Percentiles rank a stretch among this genome's conserved stretches.
phyloP scores from a whole-genome alignment of 2,113 vertebrate species.

The Hyla sarda region DNA sequence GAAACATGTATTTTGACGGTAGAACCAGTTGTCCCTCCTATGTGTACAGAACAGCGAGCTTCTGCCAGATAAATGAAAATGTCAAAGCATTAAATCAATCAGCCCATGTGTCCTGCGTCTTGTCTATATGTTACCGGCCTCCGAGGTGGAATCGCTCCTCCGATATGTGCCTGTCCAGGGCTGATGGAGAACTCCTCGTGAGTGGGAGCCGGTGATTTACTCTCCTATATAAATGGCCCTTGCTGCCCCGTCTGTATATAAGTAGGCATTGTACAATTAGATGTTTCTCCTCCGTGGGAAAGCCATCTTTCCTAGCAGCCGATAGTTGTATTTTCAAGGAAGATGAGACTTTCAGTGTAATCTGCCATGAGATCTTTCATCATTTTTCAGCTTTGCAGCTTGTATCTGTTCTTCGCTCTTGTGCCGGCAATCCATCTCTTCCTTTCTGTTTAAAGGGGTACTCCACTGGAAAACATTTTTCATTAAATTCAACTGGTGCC shows the following conservation, averaged over 20 bases:
- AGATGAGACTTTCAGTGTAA: constrained; percentile 23
- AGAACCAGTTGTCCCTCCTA: neutral
- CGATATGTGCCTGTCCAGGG: neutral
- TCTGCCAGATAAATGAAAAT: constrained; percentile 8
- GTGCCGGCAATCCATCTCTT: neutral
- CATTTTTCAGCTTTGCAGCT: neutral
- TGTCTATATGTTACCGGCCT: constrained; percentile 1
- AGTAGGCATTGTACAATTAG: constrained; percentile 8
- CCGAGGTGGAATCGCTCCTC: neutral
- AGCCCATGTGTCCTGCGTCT: neutral
- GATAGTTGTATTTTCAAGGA: neutral
- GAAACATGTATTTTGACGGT: neutral
- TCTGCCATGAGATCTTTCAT: constrained; percentile 29
- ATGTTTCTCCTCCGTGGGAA: neutral
- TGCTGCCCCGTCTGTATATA: neutral
- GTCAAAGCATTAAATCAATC: neutral
- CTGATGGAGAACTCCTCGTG: neutral
- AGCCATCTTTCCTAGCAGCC: neutral
- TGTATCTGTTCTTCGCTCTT: neutral
- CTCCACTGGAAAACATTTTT: too few species aligned
- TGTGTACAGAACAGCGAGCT: constrained; percentile 13
- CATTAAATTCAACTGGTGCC: too few species aligned
- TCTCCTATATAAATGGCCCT: constrained; percentile 1
- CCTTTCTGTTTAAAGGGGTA: neutral
- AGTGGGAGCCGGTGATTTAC: neutral